Base-by-base conservation (phyloP, 2,113 vertebrate genomes). In the Labeo rohita region DNA sequence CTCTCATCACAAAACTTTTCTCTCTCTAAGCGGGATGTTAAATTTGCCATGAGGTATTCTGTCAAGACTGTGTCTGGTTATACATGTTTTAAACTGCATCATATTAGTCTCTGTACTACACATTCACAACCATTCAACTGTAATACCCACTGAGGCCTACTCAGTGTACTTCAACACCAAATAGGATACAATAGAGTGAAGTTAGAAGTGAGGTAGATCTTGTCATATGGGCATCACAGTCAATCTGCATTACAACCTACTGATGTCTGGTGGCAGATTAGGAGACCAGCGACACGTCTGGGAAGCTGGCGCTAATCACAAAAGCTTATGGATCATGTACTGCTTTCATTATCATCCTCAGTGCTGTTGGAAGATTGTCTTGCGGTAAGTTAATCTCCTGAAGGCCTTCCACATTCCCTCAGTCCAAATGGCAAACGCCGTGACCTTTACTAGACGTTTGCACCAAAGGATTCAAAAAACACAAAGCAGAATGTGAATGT, bases 291-390 rank as follows among this genome's bases (percentile, higher is more conserved):
- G 34, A 61, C 63, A 66, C 9, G 45, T 79, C 84, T 43, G 75
- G 28, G 34, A 34, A 85, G 28, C 74, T 79, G 70, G 75, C 4
- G 28, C n/a, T 85, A 85, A 85, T 85, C 84, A 70, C 84, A 15
- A 87, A 59, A 73, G 52, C 65, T 45, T 43, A 45, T 68, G 66
- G 81, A 80, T 72, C 86, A 87, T 84, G 10, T 50, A 49, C 28
- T 1, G 23, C 45, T 61, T 59, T 50, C 50, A 84, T 78, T 21
- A 36, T 85, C 16, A 81, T 84, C 47, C 49, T 68, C 21, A 47
- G 61, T 5, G 21, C 49, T 79, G 84, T 45, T 56, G 49, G 54
- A 18, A 16, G 47, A 23, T 56, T 68, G n/a, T 80, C 36, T 70
- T 59, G 61, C 2, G 2, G 9, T 36, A 54, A 70, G 6, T 54